Evolutionary conservation across 2,113 vertebrate species (phyloP), one percentile per base, ranked within the genome.

Genomic region (Pachyramphus minor): DNA sequence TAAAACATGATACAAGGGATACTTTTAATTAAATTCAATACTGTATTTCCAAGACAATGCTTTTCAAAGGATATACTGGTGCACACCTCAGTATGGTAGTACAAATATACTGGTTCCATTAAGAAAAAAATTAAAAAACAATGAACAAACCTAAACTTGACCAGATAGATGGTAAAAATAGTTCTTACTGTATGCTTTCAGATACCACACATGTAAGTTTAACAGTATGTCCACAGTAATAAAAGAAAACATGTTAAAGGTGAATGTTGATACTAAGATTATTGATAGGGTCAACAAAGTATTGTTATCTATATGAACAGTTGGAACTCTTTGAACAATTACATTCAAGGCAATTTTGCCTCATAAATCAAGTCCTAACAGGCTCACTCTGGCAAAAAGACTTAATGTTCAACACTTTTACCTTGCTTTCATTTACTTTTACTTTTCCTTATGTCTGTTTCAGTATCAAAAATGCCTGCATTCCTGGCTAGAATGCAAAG

Each of bases 391-490:
- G 37, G 66, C 19, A 52, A 44, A 63, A 76, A 77, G 2, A 75
- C 64, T 41, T 68, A 49, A 60, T 47, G n/a, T 35, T 78, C 35
- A 84, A 28, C 30, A 62, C 22, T 77, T 90, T 71, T 23, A 83
- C 77, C 49, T 83, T 87, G 60, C 31, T 94, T 90, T 85, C 41
- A 88, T 52, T 62, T 90, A 80, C 18, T 94, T 47, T 88, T 82
- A 91, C 21, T 89, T 86, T 78, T 87, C 39, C 56, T 95, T 92
- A 68, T 77, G 63, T 52, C n/a, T 95, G 27, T 83, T 95, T 90
- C 82, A 58, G 47, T 71, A 86, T 59, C 64, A 89, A 63, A 95
- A 93, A 86, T 73, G n/a, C 72, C 44, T 83, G 88, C 35, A 84
- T 60, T 90, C 72, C 56, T 95, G 60, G 60, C 49, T 86, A 86